phyloP scores from a whole-genome alignment of 2,113 vertebrate genomes.

The Eidolon helvum region DNA sequence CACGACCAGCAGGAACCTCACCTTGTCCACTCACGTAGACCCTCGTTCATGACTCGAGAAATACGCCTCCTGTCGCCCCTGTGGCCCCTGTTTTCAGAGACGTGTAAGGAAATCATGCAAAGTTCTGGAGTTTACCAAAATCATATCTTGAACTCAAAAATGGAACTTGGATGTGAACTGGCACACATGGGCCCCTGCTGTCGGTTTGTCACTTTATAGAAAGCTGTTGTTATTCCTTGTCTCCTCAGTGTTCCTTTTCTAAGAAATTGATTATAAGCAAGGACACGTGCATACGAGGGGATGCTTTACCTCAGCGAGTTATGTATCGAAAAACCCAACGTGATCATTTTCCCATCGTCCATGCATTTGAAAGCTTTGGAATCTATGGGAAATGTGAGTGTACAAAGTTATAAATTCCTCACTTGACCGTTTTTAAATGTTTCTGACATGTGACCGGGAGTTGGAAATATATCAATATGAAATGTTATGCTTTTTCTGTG shows the following conservation, averaged over 20 bases:
- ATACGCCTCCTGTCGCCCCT: neutral
- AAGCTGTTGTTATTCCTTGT: no score
- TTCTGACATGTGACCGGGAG: slow-evolving; percentile 81
- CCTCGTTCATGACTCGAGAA: no score
- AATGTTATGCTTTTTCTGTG: slow-evolving; percentile 77
- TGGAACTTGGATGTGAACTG: neutral
- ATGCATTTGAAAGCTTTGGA: slow-evolving; percentile 65
- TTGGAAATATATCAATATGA: slow-evolving; percentile 82
- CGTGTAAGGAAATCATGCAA: neutral
- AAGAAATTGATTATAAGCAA: neutral
- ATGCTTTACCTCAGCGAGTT: neutral
- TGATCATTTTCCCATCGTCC: slow-evolving; percentile 60
- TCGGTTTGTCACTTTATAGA: neutral
- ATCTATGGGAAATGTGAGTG: slow-evolving; percentile 72
- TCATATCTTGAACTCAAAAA: neutral
- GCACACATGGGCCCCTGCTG: neutral
- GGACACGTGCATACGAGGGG: neutral
- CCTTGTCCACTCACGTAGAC: neutral
- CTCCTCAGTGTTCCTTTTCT: neutral
- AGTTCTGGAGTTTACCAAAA: neutral
- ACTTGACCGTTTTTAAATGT: slow-evolving; percentile 78
- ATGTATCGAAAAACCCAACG: slow-evolving; percentile 1
- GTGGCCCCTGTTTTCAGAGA: neutral
- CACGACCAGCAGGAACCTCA: neutral
- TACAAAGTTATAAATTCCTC: slow-evolving; percentile 80